Base-by-base conservation (phyloP, 2,797 vertebrate species). In the Sebastes reedi region DNA sequence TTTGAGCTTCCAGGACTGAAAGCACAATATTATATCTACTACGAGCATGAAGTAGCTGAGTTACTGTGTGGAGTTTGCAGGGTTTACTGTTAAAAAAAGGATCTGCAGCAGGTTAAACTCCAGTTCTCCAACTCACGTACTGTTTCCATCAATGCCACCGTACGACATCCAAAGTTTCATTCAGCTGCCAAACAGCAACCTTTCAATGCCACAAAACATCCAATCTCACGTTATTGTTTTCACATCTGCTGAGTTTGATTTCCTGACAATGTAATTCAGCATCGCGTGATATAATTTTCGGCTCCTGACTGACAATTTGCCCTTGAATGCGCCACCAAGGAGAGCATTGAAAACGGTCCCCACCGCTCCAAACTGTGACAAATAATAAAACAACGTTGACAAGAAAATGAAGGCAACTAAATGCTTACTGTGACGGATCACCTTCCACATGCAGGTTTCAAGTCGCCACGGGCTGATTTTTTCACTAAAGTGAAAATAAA, bases 361-460 rank as follows among this genome's bases (percentile, higher is more conserved):
- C 14, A 50, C 42, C 20, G 56, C 60, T 68, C 55, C 39, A 29
- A 69, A 27, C 22, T 73, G 54, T 61, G 46, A 67, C 73, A 72
- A 73, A 50, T 50, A 50, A 46, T 64, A 82, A 77, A 58, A 77
- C 29, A 46, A 34, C 14, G 81, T 29, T 86, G 78, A 84, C 70
- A 74, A 64, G 72, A 85, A 82, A 72, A 81, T 81, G 9, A 84
- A 77, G 14, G 59, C 34, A 59, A 16, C 34, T 60, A 46, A 66
- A 80, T 72, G 52, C 32, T 74, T 64, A 18, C 62, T 77, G 42
- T 73, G 65, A 68, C 67, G 66, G 70, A 80, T 78, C 58, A 24
- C 59, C 16, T 64, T 79, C 69, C 22, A 18, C 54, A 29, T 68
- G 61, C 55, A 58, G 14, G 60, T 69, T 77, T 34, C 34, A 67